Base-by-base conservation (phyloP, 2,888 invertebrate species). In the Drosophila merina region DNA sequence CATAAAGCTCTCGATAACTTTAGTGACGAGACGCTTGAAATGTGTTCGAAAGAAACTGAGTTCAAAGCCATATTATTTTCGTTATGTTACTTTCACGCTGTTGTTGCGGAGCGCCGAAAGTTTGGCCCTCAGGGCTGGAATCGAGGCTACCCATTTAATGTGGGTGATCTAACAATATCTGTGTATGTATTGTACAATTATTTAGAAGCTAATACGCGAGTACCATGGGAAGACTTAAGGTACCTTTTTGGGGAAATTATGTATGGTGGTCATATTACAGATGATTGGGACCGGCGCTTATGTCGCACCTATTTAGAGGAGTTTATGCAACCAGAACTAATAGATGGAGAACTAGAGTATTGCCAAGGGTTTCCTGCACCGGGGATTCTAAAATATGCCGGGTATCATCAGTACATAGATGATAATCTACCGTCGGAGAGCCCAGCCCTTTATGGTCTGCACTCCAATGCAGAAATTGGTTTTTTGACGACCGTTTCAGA, bases 251-350 rank as follows among this genome's bases (percentile, higher is more conserved):
- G 98, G 0, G 98, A 98, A 92, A 98, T 98, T 80, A 98, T 98
- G 98, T 98, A 98, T 89, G 98, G 98, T 1, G 98, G 98, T 0
- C 98, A 98, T 89, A 98, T 98, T 83, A 98, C 98, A 0, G 98
- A 98, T 89, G 98, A 98, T 91, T 98, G 98, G 97, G 98, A 98
- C 91, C 93, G 98, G 49, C 93, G 96, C 40, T 93, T 98, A 3
- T 98, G 98, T 88, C 93, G 95, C 55, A 96, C 96, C 0, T 97
- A 96, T 92, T 92, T 98, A 48, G 93, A 96, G 76, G 97, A 97
- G 89, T 98, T 96, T 90, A 95, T 98, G 94, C 95, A 96, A 87
- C 94, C 96, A 0, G 97, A 97, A 88, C 93, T 98, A 90, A 94
- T 95, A 63, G 98, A 98, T 78, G 97, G 97, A 14, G 98, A 98